Evolutionary conservation across 2,888 invertebrate species (phyloP).

Genomic region (Druceiella hillmani): DNA sequence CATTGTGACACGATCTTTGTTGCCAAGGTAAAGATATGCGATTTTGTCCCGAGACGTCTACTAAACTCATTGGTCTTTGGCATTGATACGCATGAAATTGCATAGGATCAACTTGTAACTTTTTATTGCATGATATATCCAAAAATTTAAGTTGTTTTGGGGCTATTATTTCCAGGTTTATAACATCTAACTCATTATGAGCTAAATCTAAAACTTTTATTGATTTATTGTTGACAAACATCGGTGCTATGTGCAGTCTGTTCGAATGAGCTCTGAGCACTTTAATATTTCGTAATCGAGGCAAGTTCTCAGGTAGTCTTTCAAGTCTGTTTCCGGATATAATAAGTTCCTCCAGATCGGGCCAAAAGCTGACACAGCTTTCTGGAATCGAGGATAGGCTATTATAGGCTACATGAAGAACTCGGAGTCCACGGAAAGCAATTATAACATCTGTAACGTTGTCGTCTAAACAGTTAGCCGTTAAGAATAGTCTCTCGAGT

Average conservation of each 20-base stretch:
- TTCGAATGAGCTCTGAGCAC: constrained; percentile 80
- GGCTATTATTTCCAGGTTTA: constrained; percentile 69
- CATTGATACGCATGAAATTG: constrained; percentile 76
- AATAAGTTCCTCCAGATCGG: constrained; percentile 74
- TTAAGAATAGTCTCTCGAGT: constrained; percentile 64
- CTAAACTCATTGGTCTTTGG: constrained; percentile 73
- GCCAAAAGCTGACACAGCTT: constrained; percentile 69
- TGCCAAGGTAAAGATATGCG: constrained; percentile 58
- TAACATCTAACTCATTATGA: constrained; percentile 76
- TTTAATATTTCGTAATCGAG: constrained; percentile 62
- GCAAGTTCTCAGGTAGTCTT: constrained; percentile 69
- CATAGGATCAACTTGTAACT: constrained; percentile 76
- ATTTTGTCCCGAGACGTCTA: constrained; percentile 80
- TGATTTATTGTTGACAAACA: constrained; percentile 66
- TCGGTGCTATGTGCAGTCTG: constrained; percentile 67
- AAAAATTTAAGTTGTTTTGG: constrained; percentile 80
- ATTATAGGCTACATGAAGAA: constrained; percentile 75
- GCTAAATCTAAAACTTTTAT: constrained; percentile 79
- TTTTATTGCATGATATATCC: constrained; percentile 78
- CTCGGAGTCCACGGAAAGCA: constrained; percentile 58
- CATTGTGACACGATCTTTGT: constrained; percentile 46
- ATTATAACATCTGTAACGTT: constrained; percentile 61
- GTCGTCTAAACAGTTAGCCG: constrained; percentile 73
- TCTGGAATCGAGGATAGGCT: constrained; percentile 68
- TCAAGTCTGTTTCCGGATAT: constrained; percentile 76